A percentile compares a stretch with the other conserved stretches of the same genome.
phyloP scores from a whole-genome alignment of 2,888 invertebrate genomes.

The Escarpia spicata region DNA sequence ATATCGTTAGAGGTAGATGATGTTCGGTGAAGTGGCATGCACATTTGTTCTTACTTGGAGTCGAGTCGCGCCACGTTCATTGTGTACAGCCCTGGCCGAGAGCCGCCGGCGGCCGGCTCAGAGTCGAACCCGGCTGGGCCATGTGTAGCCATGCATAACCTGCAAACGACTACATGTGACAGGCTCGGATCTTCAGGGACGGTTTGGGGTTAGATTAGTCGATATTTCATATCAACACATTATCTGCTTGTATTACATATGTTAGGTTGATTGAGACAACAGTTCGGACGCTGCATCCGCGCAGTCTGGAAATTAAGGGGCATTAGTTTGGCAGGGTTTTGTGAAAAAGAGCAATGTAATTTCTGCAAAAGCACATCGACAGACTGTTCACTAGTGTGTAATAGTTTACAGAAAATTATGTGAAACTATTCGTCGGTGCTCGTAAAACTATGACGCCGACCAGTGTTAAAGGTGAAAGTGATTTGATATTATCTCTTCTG shows the following conservation, averaged over 20 bases:
- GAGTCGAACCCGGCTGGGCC: not conserved
- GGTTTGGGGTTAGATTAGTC: not conserved
- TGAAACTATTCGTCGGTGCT: not conserved
- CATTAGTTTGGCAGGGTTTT: not conserved
- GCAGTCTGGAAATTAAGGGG: not conserved
- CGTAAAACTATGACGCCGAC: too few species aligned
- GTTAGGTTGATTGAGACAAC: not conserved
- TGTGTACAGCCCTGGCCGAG: not conserved
- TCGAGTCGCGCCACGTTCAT: not conserved
- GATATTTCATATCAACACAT: not conserved
- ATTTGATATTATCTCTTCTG: too few species aligned
- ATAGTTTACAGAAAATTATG: not conserved
- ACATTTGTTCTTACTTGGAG: not conserved
- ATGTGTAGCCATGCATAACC: not conserved
- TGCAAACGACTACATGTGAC: not conserved
- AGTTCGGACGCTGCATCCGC: not conserved
- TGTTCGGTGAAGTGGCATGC: not conserved
- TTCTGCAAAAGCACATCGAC: not conserved
- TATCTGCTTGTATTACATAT: not conserved
- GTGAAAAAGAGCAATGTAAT: not conserved
- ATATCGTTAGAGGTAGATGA: not conserved
- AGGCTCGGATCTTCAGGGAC: not conserved
- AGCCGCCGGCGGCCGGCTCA: not conserved
- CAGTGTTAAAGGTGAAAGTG: too few species aligned
- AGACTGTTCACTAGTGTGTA: not conserved